These are phyloP conservation scores for Cladorhizidae sp. DNA, from an alignment of 37 sponge, comb jelly and placozoan species.

Conservation along the genomic window DNA sequence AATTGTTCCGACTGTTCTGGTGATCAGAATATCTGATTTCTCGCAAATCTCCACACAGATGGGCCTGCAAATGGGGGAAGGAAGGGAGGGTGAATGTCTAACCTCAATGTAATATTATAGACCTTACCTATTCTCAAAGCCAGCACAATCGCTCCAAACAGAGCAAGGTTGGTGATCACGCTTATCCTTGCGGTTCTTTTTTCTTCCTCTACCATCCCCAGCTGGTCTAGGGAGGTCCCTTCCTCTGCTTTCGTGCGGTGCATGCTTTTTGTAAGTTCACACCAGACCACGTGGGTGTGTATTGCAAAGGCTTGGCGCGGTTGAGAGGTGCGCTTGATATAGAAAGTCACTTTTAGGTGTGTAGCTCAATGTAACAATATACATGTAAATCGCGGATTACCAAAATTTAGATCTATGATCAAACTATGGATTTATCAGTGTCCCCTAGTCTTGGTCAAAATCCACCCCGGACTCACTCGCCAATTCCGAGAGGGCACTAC, in stretches of 20 bases:
- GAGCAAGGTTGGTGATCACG: slow-evolving; percentile 3
- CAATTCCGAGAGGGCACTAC: slow-evolving; percentile 12
- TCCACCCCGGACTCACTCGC: background rate
- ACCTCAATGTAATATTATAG: background rate
- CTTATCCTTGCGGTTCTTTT: slow-evolving; percentile 11
- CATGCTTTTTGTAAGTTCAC: background rate
- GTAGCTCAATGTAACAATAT: too few relatives aligned
- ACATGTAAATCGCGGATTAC: too few relatives aligned
- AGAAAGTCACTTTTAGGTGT: too few relatives aligned
- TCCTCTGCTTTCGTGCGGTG: slow-evolving; percentile 13
- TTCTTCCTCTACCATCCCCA: slow-evolving; percentile 5
- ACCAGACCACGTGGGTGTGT: too few relatives aligned
- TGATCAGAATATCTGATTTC: background rate
- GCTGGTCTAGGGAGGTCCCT: background rate
- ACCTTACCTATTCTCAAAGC: slow-evolving; percentile 20
- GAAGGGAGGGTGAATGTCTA: background rate
- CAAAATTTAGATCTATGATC: too few relatives aligned
- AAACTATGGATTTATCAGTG: too few relatives aligned
- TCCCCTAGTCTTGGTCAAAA: too few relatives aligned
- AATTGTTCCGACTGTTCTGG: too few relatives aligned
- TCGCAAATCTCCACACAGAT: slow-evolving; percentile 14
- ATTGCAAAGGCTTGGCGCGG: too few relatives aligned
- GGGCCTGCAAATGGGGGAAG: slow-evolving; percentile 27
- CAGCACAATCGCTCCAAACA: slow-evolving; percentile 26
- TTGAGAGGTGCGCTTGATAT: too few relatives aligned